A percentile compares a stretch with the other conserved stretches of the same genome.
These are phyloP conservation scores for Lytechinus pictus DNA, from an alignment of 35 echinoderm and acorn worm species.

Conservation along the genomic window DNA sequence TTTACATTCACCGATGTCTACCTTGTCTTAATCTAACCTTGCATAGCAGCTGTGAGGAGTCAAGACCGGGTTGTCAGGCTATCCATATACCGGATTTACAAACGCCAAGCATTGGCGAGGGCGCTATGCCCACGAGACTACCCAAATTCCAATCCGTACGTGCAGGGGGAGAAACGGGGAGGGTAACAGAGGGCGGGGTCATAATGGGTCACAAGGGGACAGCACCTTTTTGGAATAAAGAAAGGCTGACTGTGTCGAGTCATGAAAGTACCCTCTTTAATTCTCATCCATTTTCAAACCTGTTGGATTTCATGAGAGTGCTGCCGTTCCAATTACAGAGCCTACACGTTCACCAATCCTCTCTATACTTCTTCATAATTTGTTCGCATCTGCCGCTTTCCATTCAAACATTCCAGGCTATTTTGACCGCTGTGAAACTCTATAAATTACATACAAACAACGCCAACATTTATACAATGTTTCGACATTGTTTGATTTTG, in stretches of 20 bases:
- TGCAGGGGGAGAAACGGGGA: not conserved
- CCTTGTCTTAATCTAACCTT: not conserved
- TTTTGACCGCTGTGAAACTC: not conserved
- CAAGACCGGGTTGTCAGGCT: not conserved
- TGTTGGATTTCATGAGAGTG: conserved; percentile 4
- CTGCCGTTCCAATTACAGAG: not conserved
- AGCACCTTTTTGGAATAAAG: not conserved
- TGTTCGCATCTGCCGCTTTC: not conserved
- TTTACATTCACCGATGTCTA: not conserved
- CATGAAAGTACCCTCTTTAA: not conserved
- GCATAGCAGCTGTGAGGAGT: not conserved
- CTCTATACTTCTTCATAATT: conserved; percentile 13
- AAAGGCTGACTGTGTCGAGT: not conserved
- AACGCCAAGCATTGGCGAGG: not conserved
- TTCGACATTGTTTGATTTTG: not conserved
- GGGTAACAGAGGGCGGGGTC: not conserved
- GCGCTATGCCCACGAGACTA: conserved; percentile 7
- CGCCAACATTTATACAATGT: not conserved
- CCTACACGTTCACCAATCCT: not conserved
- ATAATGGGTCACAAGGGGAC: not conserved
- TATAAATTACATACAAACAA: not conserved
- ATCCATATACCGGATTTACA: not conserved
- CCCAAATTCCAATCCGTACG: not conserved
- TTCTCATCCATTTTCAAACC: conserved; percentile 4
- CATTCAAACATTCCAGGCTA: not conserved